phyloP scores from a whole-genome alignment of 2,797 vertebrate genomes.

The Morelia viridis region DNA sequence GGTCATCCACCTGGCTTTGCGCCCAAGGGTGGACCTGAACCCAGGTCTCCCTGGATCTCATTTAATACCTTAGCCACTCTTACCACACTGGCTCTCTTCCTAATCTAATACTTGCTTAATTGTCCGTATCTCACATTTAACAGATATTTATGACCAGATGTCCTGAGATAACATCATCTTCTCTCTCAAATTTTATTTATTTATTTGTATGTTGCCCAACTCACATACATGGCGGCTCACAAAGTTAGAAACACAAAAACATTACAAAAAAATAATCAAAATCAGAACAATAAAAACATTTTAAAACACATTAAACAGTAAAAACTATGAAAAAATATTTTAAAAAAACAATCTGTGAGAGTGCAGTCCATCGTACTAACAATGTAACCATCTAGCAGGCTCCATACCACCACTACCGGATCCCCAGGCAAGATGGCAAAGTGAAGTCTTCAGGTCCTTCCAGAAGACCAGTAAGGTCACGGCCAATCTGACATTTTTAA shows the following conservation, averaged over 20 bases:
- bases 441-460: not conserved
- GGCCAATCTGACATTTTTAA: not conserved
- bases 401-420: not conserved
- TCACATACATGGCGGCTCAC: not conserved
- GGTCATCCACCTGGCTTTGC: no score
- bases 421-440: not conserved
- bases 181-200: not conserved
- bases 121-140: no score
- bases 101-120: no score
- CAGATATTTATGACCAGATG: no score
- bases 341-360: not conserved
- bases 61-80: no score
- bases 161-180: not conserved
- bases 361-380: not conserved
- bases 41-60: no score
- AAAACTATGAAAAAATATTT: not conserved
- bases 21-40: no score
- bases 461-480: not conserved
- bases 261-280: not conserved
- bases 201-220: not conserved
- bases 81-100: no score
- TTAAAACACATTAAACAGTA: not conserved
- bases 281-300: not conserved
- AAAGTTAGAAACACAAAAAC: not conserved
- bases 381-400: not conserved